Evolutionary conservation across 2,113 vertebrate species (phyloP), one percentile per base, ranked within the genome.

Genomic region (Cynocephalus volans): DNA sequence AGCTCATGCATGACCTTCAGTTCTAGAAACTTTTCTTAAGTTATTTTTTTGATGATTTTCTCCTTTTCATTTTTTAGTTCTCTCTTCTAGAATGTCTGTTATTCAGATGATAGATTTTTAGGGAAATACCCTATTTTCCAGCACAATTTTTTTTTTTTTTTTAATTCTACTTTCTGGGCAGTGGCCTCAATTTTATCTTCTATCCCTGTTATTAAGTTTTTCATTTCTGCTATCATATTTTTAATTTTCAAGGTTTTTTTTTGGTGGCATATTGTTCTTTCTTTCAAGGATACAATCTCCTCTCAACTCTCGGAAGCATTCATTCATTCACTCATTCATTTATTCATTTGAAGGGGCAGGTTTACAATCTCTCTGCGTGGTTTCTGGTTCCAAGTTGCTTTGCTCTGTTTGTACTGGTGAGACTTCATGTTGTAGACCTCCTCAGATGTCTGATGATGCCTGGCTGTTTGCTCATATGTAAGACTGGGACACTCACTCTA

Each of bases 61-160:
- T 90, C 8, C 24, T 90, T n/a, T 73, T 65, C 50, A 8, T 82
- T 95, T 85, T 54, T 58, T 28, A n/a, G 58, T 75, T 86, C 17
- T 94, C 50, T 92, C 36, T 88, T 88, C 70, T 84, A 73, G n/a
- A 75, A 54, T n/a, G 13, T 70, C 31, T 70, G 5, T 76, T 83
- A 75, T 19, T 69, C 11, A 45, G 52, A 31, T 9, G 23, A 24
- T 13, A 50, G 21, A 26, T 69, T 81, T 69, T 79, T 41, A 85
- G 54, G 83, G 1, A 21, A 33, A 77, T 0, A 13, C 19, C 13
- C 64, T 8, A 48, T n/a, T 52, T 93, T 65, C 31, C 48, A 69
- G 31, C 12, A 21, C 8, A 0, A 36, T 41, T 19, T 69, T 41
- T 18, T 72, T 62, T 67, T 65, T 67, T 48, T 50, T 13, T 75